phyloP scores from a whole-genome alignment of 1,140 invertebrate species.

The Diuraphis noxia region DNA sequence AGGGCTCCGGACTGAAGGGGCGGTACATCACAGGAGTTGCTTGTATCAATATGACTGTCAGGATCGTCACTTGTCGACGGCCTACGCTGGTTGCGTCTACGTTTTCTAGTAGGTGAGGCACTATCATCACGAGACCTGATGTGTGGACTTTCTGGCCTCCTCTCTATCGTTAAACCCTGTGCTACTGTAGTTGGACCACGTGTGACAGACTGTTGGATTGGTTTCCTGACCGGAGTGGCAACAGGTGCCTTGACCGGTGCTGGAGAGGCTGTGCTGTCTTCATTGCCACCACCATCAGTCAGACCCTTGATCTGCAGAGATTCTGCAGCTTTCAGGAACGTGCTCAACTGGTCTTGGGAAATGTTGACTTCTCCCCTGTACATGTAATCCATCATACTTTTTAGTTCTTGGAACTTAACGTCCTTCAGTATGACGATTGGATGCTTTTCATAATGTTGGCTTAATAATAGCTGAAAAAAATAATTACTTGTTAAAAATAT shows the following conservation, averaged over 20 bases:
- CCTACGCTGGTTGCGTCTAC: slow-evolving; percentile 57
- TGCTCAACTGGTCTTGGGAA: slow-evolving; percentile 85
- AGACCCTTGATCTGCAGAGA: slow-evolving; percentile 89
- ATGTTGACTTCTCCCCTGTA: slow-evolving; percentile 94
- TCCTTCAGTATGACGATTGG: slow-evolving; percentile 89
- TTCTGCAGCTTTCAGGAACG: slow-evolving; percentile 87
- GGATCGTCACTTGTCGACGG: slow-evolving; percentile 57
- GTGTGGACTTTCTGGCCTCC: slow-evolving; percentile 54
- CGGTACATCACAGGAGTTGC: slow-evolving; percentile 58
- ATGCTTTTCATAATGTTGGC: slow-evolving; percentile 85
- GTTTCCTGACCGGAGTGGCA: slow-evolving; percentile 35
- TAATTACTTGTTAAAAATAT: background rate
- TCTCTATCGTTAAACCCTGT: slow-evolving; percentile 54
- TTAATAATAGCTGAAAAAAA: slow-evolving; percentile 74
- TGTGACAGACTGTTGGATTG: slow-evolving; percentile 49
- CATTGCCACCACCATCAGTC: slow-evolving; percentile 69
- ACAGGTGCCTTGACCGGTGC: slow-evolving; percentile 50
- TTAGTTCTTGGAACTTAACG: slow-evolving; percentile 86
- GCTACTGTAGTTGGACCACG: slow-evolving; percentile 53
- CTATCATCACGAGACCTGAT: slow-evolving; percentile 57
- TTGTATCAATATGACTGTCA: slow-evolving; percentile 56
- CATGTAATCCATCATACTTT: slow-evolving; percentile 94
- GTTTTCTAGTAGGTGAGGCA: slow-evolving; percentile 58
- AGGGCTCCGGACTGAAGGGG: slow-evolving; percentile 55
- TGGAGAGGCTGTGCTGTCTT: slow-evolving; percentile 38